Percentiles rank a stretch among this genome's conserved stretches.
phyloP scores from a whole-genome alignment of 2,888 invertebrate species.

The Torymus aiolomorphi region DNA sequence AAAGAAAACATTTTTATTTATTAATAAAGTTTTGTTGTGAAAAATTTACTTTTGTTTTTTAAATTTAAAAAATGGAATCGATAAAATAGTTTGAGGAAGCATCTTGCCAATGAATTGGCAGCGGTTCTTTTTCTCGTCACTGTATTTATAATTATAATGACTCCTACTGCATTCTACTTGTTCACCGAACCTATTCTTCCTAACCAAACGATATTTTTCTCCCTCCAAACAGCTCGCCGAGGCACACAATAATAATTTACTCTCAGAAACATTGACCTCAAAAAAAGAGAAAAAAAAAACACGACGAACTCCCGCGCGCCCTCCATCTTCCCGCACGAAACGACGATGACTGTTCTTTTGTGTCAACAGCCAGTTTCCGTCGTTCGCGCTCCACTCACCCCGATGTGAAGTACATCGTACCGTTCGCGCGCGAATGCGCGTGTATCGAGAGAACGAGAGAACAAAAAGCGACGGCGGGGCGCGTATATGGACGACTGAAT shows the following conservation, averaged over 20 bases:
- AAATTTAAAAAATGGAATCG: too few species aligned
- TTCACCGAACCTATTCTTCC: too few species aligned
- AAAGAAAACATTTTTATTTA: too few species aligned
- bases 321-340: neutral
- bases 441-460: conserved; percentile 14
- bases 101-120: too few species aligned
- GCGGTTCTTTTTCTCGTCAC: too few species aligned
- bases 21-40: too few species aligned
- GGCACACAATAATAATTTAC: neutral
- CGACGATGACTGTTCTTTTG: neutral
- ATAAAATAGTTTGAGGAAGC: too few species aligned
- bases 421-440: too few species aligned
- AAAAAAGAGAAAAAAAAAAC: neutral
- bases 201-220: too few species aligned
- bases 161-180: too few species aligned
- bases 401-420: conserved; percentile 21
- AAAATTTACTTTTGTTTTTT: too few species aligned
- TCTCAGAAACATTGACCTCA: conserved; percentile 5
- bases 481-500: neutral
- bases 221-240: neutral
- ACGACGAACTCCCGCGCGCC: neutral
- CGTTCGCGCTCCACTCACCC: conserved; percentile 29
- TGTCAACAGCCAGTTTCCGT: conserved; percentile 10
- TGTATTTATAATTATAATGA: too few species aligned
- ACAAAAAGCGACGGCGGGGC: neutral